Evolutionary conservation across 2,797 vertebrate species (phyloP).

Genomic region (Lagothrix lagotricha): DNA sequence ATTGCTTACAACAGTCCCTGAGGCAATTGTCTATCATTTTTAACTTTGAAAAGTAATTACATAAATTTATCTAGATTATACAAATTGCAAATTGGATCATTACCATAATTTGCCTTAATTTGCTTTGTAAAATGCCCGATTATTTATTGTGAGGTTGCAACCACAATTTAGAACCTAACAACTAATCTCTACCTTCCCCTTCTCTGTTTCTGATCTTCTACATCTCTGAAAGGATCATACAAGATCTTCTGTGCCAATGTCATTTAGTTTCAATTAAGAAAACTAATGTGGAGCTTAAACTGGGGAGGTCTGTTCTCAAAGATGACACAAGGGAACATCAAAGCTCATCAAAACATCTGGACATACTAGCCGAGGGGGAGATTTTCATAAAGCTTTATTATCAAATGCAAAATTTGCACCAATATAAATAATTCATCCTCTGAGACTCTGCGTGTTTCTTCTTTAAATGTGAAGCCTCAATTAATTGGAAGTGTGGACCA

Average conservation of each 20-base stretch:
- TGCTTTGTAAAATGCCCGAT: background rate
- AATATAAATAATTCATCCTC: background rate
- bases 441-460: background rate
- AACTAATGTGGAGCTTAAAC: background rate
- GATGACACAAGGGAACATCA: background rate
- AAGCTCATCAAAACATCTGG: background rate
- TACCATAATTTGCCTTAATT: background rate
- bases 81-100: background rate
- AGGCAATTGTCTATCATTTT: background rate
- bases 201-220: background rate
- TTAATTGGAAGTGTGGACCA: background rate
- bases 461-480: background rate
- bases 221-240: background rate
- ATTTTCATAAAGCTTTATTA: background rate
- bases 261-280: background rate
- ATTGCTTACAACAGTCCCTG: background rate
- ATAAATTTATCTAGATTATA: background rate
- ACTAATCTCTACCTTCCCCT: background rate
- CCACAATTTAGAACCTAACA: background rate
- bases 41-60: conserved; percentile 2
- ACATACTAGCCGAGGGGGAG: background rate
- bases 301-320: background rate
- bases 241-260: background rate
- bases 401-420: background rate
- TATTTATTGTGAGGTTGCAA: background rate